Evolutionary conservation across 1,140 invertebrate species (phyloP).

Genomic region (Asbolus verrucosus): DNA sequence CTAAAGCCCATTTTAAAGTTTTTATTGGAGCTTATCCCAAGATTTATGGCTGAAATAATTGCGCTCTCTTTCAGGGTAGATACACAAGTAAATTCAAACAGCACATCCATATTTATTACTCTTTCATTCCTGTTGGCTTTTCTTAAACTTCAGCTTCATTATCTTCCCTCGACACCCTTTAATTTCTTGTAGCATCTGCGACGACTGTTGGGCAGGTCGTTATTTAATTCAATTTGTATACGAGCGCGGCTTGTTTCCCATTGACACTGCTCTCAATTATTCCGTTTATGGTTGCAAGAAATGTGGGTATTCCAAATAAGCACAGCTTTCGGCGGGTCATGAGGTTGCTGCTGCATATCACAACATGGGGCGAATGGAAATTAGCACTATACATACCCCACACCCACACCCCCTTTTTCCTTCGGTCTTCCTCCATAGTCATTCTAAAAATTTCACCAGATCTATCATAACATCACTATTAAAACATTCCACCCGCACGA

Average conservation of each 20-base stretch:
- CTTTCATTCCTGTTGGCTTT: background rate
- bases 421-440: too few relatives aligned
- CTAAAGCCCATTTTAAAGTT: conserved; percentile 23
- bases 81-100: conserved; percentile 6
- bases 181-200: conserved; percentile 39
- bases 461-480: too few relatives aligned
- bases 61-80: conserved; percentile 3
- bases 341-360: conserved; percentile 29
- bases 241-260: conserved; percentile 36
- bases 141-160: conserved; percentile 16
- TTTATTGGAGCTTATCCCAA: conserved; percentile 13
- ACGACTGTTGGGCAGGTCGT: conserved; percentile 40
- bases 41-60: conserved; percentile 18
- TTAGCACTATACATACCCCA: too few relatives aligned
- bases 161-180: conserved; percentile 18
- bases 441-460: too few relatives aligned
- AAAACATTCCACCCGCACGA: background rate
- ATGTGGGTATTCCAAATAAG: conserved; percentile 31
- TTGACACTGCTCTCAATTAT: conserved; percentile 45
- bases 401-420: too few relatives aligned
- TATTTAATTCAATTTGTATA: conserved; percentile 48
- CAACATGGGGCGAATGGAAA: conserved; percentile 9
- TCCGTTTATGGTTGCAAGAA: conserved; percentile 44
- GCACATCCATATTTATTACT: background rate
- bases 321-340: conserved; percentile 25